A percentile compares a stretch with the other conserved stretches of the same genome.
Conservation (phyloP, 2,113 vertebrate genomes). For the Caranx melampygus region DNA sequence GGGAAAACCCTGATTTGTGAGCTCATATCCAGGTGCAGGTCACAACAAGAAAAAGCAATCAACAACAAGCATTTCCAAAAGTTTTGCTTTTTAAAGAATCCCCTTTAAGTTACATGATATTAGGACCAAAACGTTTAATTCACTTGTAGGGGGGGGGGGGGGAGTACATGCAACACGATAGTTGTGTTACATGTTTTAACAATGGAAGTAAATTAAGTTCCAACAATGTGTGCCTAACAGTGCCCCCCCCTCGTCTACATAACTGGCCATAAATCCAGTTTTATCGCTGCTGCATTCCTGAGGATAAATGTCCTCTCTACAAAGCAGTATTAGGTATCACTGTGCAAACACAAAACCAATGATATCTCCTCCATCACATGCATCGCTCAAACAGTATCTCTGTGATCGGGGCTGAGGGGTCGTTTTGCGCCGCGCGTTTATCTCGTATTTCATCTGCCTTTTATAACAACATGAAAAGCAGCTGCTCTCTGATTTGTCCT, state of each 20-base stretch:
- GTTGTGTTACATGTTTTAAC: constrained; percentile 34
- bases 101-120: background rate
- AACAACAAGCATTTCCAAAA: background rate
- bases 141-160: background rate
- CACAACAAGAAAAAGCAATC: background rate
- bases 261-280: constrained; percentile 64
- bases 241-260: constrained; percentile 36
- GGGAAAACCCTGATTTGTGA: background rate
- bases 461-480: constrained; percentile 22
- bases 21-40: background rate
- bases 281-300: constrained; percentile 70
- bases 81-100: background rate
- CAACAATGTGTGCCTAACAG: constrained; percentile 30
- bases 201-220: constrained; percentile 54
- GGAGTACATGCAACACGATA: constrained; percentile 8
- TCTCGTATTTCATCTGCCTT: constrained; percentile 63
- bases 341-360: constrained; percentile 57
- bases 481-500: constrained; percentile 21
- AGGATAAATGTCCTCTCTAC: constrained; percentile 59
- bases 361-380: constrained; percentile 49
- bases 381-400: constrained; percentile 52
- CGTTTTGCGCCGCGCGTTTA: constrained; percentile 34
- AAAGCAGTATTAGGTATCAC: constrained; percentile 62
- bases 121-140: background rate
- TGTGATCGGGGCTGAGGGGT: constrained; percentile 54